These are phyloP conservation scores for Erebia epiphron DNA, from an alignment of 2,888 invertebrate species.

Conservation along the genomic window DNA sequence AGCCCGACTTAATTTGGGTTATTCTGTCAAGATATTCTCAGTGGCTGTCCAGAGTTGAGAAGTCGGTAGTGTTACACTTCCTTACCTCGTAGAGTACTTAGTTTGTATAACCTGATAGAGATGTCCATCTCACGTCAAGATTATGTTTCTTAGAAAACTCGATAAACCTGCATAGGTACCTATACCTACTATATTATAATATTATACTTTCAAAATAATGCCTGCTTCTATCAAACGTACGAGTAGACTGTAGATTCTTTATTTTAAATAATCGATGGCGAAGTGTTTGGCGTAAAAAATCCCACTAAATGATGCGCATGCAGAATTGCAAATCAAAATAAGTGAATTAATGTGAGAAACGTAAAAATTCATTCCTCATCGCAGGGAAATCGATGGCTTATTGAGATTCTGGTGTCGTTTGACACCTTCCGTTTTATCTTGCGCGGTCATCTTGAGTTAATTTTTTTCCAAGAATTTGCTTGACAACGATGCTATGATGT, in stretches of 20 bases:
- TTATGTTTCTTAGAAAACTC: too few species aligned
- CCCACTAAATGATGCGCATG: slow-evolving; percentile 50
- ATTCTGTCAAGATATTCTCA: too few species aligned
- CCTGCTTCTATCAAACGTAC: too few species aligned
- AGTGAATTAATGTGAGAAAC: slow-evolving; percentile 50
- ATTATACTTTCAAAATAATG: too few species aligned
- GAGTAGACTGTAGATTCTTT: background rate
- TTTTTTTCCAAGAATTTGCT: background rate
- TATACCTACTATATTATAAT: too few species aligned
- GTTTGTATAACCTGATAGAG: too few species aligned
- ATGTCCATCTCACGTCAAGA: too few species aligned
- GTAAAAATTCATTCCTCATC: slow-evolving; percentile 33
- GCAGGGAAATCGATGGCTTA: slow-evolving; percentile 23
- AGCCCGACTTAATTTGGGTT: too few species aligned
- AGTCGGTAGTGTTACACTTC: too few species aligned
- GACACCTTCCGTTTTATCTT: slow-evolving; percentile 18
- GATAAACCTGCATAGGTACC: too few species aligned
- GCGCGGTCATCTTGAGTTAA: slow-evolving; percentile 1
- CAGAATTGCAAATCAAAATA: slow-evolving; percentile 54
- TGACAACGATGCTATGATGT: background rate
- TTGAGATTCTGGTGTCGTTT: slow-evolving; percentile 23
- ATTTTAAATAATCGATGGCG: background rate
- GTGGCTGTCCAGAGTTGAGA: too few species aligned
- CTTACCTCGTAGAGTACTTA: too few species aligned
- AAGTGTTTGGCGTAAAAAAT: slow-evolving; percentile 39